These are phyloP conservation scores for Tetragnatha versicolor DNA, from an alignment of 1,140 invertebrate genomes.

Conservation along the genomic window DNA sequence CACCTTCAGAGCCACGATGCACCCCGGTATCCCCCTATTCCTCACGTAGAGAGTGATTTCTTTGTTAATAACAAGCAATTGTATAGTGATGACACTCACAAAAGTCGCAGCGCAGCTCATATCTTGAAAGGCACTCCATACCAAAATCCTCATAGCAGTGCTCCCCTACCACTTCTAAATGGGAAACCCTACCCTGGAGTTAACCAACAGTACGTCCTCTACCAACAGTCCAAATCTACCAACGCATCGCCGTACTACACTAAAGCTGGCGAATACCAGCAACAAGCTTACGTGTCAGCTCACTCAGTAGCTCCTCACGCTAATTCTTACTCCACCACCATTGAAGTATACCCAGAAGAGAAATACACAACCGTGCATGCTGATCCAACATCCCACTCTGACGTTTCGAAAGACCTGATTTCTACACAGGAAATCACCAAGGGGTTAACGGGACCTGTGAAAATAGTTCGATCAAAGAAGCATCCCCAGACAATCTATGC, in stretches of 20 bases:
- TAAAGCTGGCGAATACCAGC: not conserved
- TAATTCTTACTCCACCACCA: not conserved
- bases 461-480: not conserved
- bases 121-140: constrained; percentile 17
- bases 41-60: not conserved
- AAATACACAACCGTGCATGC: not conserved
- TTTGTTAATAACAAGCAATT: not conserved
- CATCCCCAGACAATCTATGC: not conserved
- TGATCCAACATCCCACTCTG: not conserved
- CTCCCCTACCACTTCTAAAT: too few relatives aligned
- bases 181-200: too few relatives aligned
- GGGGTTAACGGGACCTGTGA: not conserved
- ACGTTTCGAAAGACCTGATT: not conserved
- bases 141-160: not conserved
- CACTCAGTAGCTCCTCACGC: not conserved
- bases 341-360: not conserved
- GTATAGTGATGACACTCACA: not conserved
- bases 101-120: not conserved
- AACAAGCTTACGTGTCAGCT: not conserved
- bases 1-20: not conserved
- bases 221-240: not conserved
- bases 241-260: not conserved
- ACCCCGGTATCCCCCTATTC: not conserved
- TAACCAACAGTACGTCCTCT: not conserved
- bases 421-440: not conserved